These are phyloP conservation scores for Aplysia californica DNA, from an alignment of 1,140 invertebrate species.

Conservation along the genomic window DNA sequence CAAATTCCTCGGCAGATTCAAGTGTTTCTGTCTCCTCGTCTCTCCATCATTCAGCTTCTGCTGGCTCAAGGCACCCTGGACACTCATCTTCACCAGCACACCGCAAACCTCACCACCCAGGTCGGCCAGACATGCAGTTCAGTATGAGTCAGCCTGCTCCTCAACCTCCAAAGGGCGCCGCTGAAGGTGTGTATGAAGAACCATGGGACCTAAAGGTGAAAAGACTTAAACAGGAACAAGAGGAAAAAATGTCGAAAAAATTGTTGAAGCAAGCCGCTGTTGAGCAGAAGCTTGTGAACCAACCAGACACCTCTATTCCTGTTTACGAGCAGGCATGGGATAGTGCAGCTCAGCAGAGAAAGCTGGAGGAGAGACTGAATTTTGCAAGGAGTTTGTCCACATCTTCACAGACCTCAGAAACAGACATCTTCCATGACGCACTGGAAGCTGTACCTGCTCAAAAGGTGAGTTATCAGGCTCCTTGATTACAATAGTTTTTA, in stretches of 20 bases:
- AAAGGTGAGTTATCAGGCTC: conserved; percentile 11
- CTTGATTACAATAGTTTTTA: too few species aligned
- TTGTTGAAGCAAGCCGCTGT: too few species aligned
- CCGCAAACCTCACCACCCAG: background rate
- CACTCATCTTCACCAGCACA: background rate
- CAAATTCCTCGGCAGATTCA: background rate
- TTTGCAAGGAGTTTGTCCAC: conserved; percentile 8
- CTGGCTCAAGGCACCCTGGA: background rate
- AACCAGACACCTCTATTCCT: too few species aligned
- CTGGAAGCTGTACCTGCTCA: background rate
- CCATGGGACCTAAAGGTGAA: conserved; percentile 26
- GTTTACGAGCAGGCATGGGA: conserved; percentile 17
- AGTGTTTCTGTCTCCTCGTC: background rate
- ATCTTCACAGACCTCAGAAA: conserved; percentile 6
- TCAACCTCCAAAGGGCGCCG: background rate
- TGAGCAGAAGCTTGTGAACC: too few species aligned
- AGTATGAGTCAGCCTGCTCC: background rate
- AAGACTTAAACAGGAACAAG: conserved; percentile 27
- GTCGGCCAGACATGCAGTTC: background rate
- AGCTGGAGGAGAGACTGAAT: background rate
- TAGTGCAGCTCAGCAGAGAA: background rate
- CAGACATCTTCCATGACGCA: conserved; percentile 25
- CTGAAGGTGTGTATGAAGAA: conserved; percentile 19
- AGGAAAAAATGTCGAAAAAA: background rate
- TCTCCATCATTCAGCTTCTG: background rate